Evolutionary conservation across 2,888 invertebrate species (phyloP).

Genomic region (Trichogramma evanescens): DNA sequence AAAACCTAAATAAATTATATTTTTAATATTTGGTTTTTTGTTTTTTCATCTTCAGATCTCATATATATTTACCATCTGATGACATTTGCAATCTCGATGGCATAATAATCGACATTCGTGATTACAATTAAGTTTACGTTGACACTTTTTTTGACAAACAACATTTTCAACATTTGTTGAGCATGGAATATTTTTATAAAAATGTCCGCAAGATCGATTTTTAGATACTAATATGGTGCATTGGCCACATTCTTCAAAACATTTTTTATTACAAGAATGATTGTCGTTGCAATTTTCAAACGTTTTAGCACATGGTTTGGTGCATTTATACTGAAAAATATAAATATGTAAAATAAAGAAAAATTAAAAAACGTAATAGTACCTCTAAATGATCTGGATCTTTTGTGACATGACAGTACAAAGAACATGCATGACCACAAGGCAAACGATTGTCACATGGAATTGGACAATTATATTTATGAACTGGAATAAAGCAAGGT

Average conservation of each 20-base stretch:
- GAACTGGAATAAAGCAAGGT: not conserved
- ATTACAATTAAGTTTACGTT: not conserved
- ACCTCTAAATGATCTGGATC: slow-evolving; percentile 10
- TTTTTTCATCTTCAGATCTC: not conserved
- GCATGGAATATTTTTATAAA: not conserved
- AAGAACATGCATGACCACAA: slow-evolving; percentile 5
- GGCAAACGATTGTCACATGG: not conserved
- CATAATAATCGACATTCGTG: not conserved
- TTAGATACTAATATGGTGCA: not conserved
- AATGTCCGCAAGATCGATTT: not conserved
- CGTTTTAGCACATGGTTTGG: not conserved
- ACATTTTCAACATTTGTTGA: not conserved
- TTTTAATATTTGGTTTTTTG: not conserved
- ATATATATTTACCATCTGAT: not conserved
- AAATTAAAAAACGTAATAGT: not conserved
- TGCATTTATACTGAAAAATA: not conserved
- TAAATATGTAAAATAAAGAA: no score
- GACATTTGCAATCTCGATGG: not conserved
- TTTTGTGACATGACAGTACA: not conserved
- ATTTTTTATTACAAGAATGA: not conserved
- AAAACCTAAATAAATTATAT: not conserved
- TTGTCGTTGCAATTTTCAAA: not conserved
- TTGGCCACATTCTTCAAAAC: not conserved
- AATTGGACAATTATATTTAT: not conserved
- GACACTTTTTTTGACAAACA: not conserved